phyloP scores from a whole-genome alignment of 1,140 invertebrate species.

The Marisa cornuarietis region DNA sequence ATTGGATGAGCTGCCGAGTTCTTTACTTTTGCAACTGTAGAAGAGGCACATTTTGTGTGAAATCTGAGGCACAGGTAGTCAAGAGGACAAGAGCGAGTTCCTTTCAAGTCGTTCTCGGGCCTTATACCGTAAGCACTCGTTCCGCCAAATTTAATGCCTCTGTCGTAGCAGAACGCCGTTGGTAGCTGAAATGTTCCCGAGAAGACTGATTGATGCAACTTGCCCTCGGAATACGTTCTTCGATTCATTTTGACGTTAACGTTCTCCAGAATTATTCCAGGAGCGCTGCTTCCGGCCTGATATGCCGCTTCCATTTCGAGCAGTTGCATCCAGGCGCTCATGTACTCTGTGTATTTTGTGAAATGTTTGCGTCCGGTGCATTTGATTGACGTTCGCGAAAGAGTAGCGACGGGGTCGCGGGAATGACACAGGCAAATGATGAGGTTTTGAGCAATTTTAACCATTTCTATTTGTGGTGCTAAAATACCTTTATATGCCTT shows the following conservation, averaged over 20 bases:
- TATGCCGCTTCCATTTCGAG: slow-evolving; percentile 42
- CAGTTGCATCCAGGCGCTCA: slow-evolving; percentile 33
- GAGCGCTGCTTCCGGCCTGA: slow-evolving; percentile 24
- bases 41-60: not conserved
- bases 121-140: slow-evolving; percentile 1
- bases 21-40: not conserved
- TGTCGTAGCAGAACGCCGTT: slow-evolving; percentile 29
- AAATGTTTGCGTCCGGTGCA: slow-evolving; percentile 17
- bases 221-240: not conserved
- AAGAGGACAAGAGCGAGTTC: slow-evolving; percentile 9
- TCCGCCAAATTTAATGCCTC: slow-evolving; percentile 30
- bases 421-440: slow-evolving; percentile 40
- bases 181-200: slow-evolving; percentile 29
- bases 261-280: slow-evolving; percentile 28
- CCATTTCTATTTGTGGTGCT: slow-evolving; percentile 26
- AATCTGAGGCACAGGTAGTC: slow-evolving; percentile 36
- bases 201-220: slow-evolving; percentile 2
- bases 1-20: not conserved
- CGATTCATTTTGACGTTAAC: slow-evolving; percentile 9
- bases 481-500: slow-evolving; percentile 31
- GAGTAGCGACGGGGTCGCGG: slow-evolving; percentile 33
- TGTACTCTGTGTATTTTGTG: slow-evolving; percentile 25
- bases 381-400: slow-evolving; percentile 24
- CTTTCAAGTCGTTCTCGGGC: not conserved
- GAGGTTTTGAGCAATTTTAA: slow-evolving; percentile 38